These are phyloP conservation scores for Festucalex cinctus DNA, from an alignment of 2,113 vertebrate genomes.

Conservation along the genomic window DNA sequence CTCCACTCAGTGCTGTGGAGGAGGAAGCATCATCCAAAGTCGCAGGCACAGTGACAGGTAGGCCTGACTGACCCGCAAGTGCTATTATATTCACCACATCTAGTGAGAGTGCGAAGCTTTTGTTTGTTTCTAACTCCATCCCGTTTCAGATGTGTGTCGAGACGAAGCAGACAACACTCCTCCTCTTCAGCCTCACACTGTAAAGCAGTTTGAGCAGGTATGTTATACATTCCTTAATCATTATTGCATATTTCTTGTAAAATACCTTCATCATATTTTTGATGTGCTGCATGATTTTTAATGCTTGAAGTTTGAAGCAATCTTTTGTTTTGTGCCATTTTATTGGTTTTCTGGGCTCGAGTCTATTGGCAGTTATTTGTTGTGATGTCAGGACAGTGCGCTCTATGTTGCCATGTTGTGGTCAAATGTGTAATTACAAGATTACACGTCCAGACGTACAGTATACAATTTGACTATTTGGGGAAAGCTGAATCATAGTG, in stretches of 20 bases:
- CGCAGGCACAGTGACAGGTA: slow-evolving; percentile 71
- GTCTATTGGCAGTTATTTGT: neutral
- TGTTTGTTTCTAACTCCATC: neutral
- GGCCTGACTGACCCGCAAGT: neutral
- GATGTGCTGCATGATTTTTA: neutral
- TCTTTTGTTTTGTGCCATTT: neutral
- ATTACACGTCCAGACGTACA: neutral
- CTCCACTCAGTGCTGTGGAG: slow-evolving; percentile 41
- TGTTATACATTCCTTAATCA: slow-evolving; percentile 19
- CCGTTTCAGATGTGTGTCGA: slow-evolving; percentile 59
- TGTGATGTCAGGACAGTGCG: neutral
- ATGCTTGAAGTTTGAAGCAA: neutral
- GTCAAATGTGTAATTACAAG: neutral
- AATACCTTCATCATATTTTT: no score
- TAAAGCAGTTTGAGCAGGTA: slow-evolving; percentile 76
- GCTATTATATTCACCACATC: neutral
- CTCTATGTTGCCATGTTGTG: slow-evolving; percentile 34
- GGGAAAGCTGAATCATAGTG: neutral
- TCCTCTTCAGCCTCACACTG: slow-evolving; percentile 71
- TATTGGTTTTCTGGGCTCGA: neutral
- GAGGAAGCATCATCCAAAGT: slow-evolving; percentile 53
- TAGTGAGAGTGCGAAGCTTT: neutral
- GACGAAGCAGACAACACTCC: slow-evolving; percentile 67
- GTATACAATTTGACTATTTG: neutral
- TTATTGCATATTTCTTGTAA: neutral